These are phyloP conservation scores for Philonicus albiceps DNA, from an alignment of 2,888 invertebrate species.

Conservation along the genomic window DNA sequence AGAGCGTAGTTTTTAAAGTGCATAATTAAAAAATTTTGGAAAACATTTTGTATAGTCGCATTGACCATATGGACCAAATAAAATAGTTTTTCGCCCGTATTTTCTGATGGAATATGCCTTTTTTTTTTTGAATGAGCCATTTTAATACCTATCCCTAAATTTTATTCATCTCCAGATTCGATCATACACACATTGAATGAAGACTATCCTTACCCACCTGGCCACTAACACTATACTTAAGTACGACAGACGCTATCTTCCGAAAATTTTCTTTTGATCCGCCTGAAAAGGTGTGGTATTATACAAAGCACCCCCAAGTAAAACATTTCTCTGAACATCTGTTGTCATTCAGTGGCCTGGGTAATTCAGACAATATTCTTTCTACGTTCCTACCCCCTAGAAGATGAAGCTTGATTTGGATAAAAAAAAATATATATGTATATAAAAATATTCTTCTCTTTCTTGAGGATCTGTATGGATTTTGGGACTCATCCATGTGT, in stretches of 20 bases:
- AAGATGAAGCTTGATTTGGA: neutral
- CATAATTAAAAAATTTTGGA: neutral
- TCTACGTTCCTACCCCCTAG: neutral
- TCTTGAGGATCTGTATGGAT: neutral
- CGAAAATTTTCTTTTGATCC: neutral
- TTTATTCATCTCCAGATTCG: neutral
- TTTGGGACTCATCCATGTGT: neutral
- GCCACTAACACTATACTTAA: neutral
- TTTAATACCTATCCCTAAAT: neutral
- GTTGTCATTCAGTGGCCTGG: neutral
- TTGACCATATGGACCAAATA: neutral
- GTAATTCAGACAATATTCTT: neutral
- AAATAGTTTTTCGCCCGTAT: neutral
- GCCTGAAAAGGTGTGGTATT: neutral
- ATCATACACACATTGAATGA: neutral
- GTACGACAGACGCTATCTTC: neutral
- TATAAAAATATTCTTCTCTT: too few species aligned
- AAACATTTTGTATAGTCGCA: neutral
- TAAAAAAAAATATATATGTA: neutral
- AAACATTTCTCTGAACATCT: conserved; percentile 12
- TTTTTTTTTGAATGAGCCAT: neutral
- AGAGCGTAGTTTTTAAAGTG: neutral
- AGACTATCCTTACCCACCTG: neutral
- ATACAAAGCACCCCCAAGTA: neutral
- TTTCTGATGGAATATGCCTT: neutral